Evolutionary conservation across 2,888 invertebrate genomes (phyloP).

Genomic region (Thecocarcelia acutangulata): DNA sequence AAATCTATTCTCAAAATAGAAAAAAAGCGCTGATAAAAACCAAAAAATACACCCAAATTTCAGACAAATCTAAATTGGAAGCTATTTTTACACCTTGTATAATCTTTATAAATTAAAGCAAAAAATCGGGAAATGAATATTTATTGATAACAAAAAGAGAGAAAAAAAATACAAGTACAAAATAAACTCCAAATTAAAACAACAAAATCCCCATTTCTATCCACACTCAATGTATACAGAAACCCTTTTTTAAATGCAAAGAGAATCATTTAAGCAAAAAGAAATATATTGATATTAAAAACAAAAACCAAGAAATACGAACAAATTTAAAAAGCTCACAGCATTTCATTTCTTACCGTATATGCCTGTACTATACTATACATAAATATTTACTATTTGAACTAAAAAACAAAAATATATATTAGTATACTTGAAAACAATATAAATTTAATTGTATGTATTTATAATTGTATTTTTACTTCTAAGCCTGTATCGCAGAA

Average conservation of each 20-base stretch:
- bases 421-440: slow-evolving; percentile 2
- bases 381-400: slow-evolving; percentile 48
- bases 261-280: slow-evolving; percentile 20
- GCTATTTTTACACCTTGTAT: slow-evolving; percentile 72
- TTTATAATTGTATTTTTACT: slow-evolving; percentile 40
- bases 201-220: slow-evolving; percentile 45
- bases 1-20: slow-evolving; percentile 44
- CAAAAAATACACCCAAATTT: slow-evolving; percentile 39
- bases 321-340: slow-evolving; percentile 42
- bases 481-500: slow-evolving; percentile 12
- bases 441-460: slow-evolving; percentile 49
- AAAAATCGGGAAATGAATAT: slow-evolving; percentile 43
- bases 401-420: slow-evolving; percentile 12
- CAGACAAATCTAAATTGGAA: slow-evolving; percentile 51
- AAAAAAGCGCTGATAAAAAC: slow-evolving; percentile 38
- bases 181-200: slow-evolving; percentile 55
- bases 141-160: slow-evolving; percentile 31
- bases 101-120: slow-evolving; percentile 61
- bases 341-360: slow-evolving; percentile 59
- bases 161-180: slow-evolving; percentile 64
- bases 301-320: slow-evolving; percentile 31
- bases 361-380: slow-evolving; percentile 63
- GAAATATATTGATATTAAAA: slow-evolving; percentile 24
- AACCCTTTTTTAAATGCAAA: slow-evolving; percentile 44
- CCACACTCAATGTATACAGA: slow-evolving; percentile 65